phyloP scores from a whole-genome alignment of 2,797 vertebrate species.

The Sebastes melanostomus region DNA sequence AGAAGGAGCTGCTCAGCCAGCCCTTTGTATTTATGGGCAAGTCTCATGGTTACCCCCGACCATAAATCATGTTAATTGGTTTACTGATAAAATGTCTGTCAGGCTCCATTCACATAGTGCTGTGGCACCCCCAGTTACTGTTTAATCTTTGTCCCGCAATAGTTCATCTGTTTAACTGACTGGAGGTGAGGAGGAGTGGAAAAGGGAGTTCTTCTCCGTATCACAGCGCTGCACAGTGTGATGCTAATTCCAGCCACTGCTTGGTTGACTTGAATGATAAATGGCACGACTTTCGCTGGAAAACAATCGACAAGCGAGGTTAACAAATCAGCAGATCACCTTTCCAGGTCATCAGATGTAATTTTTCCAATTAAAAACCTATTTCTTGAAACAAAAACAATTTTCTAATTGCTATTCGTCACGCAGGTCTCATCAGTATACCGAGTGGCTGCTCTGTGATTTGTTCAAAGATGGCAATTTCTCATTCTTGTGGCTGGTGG shows the following conservation, averaged over 20 bases:
- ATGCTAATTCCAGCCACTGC: slow-evolving; percentile 61
- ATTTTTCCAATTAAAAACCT: slow-evolving; percentile 38
- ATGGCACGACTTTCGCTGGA: slow-evolving; percentile 46
- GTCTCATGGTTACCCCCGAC: slow-evolving; percentile 68
- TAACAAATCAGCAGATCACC: slow-evolving; percentile 25
- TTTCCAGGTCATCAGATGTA: slow-evolving; percentile 46
- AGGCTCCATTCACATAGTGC: slow-evolving; percentile 69
- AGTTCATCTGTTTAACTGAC: slow-evolving; percentile 79
- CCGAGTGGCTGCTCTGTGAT: slow-evolving; percentile 29
- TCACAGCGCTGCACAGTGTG: slow-evolving; percentile 47
- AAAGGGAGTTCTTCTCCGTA: slow-evolving; percentile 56
- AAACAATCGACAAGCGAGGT: slow-evolving; percentile 27
- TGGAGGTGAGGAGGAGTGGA: slow-evolving; percentile 63
- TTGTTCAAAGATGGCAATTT: slow-evolving; percentile 52
- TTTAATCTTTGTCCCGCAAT: slow-evolving; percentile 78
- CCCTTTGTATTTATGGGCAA: slow-evolving; percentile 80
- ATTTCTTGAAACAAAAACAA: slow-evolving; percentile 43
- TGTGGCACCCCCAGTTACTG: slow-evolving; percentile 72
- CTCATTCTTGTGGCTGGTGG: slow-evolving; percentile 47
- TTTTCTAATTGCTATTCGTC: slow-evolving; percentile 40
- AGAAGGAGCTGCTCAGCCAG: slow-evolving; percentile 70
- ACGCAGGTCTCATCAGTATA: slow-evolving; percentile 7
- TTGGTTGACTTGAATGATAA: slow-evolving; percentile 59
- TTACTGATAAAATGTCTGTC: slow-evolving; percentile 82
- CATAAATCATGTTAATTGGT: slow-evolving; percentile 86